phyloP scores from a whole-genome alignment of 2,888 invertebrate species.

The Pemphredon lugubris region DNA sequence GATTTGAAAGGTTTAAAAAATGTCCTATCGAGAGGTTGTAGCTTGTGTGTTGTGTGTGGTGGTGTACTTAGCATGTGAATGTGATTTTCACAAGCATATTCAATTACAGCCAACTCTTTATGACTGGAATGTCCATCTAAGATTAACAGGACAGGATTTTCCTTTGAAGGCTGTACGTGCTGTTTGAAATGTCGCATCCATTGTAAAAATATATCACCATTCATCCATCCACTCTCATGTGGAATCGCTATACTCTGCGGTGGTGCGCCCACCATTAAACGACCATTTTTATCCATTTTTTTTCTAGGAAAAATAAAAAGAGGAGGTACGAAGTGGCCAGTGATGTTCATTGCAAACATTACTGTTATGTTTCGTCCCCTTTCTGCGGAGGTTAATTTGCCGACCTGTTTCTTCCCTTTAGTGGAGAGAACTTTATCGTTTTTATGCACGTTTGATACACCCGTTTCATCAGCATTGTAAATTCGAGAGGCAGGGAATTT shows the following conservation, averaged over 20 bases:
- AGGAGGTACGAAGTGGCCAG: slow-evolving; percentile 3
- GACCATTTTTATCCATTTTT: background rate
- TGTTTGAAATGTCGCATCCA: slow-evolving; percentile 22
- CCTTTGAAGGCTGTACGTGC: background rate
- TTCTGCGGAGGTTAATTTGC: slow-evolving; percentile 7
- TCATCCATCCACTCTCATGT: slow-evolving; percentile 7
- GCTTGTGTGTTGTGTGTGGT: slow-evolving; percentile 11
- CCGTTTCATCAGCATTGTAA: slow-evolving; percentile 51
- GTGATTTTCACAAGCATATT: slow-evolving; percentile 5
- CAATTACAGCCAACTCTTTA: slow-evolving; percentile 9
- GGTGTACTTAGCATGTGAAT: slow-evolving; percentile 11
- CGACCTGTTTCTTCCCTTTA: slow-evolving; percentile 11
- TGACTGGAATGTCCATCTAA: slow-evolving; percentile 13
- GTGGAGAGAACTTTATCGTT: background rate
- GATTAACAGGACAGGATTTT: slow-evolving; percentile 11
- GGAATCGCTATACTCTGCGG: background rate
- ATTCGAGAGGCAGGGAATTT: slow-evolving; percentile 35
- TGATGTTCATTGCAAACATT: slow-evolving; percentile 13
- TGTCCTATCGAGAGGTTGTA: slow-evolving; percentile 15
- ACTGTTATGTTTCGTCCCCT: slow-evolving; percentile 10
- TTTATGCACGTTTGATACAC: slow-evolving; percentile 34
- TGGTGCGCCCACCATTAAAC: background rate
- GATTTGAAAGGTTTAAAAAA: slow-evolving; percentile 14
- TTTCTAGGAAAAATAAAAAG: slow-evolving; percentile 14
- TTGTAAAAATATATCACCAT: slow-evolving; percentile 2